phyloP scores from a whole-genome alignment of 2,113 vertebrate genomes.

The Paedocypris sp. region DNA sequence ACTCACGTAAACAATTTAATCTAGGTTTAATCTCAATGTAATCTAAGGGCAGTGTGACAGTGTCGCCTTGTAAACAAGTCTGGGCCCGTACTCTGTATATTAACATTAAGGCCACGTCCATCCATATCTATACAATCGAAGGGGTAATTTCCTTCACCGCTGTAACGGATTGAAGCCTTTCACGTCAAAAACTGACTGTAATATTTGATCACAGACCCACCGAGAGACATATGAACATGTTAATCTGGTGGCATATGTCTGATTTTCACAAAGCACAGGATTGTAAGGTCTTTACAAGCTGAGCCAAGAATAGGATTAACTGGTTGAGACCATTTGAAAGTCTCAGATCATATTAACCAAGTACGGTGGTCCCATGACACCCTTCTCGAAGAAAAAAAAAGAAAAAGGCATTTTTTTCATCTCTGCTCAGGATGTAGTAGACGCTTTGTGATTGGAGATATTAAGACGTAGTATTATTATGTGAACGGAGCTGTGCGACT shows the following conservation, averaged over 20 bases:
- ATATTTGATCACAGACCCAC: conserved; percentile 44
- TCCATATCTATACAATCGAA: neutral
- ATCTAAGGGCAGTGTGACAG: conserved; percentile 1
- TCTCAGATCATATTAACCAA: conserved; percentile 16
- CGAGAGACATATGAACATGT: conserved; percentile 43
- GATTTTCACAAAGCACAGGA: conserved; percentile 45
- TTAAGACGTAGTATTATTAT: conserved; percentile 1
- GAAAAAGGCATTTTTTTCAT: conserved; percentile 1
- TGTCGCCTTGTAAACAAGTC: neutral
- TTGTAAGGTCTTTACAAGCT: conserved; percentile 34
- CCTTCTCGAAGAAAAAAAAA: neutral
- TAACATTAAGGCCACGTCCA: conserved; percentile 5
- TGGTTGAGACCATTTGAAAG: conserved; percentile 41
- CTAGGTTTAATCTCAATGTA: conserved; percentile 12
- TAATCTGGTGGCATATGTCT: conserved; percentile 51
- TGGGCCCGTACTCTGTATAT: neutral
- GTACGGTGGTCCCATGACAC: neutral
- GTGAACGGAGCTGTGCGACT: neutral
- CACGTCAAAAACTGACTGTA: conserved; percentile 21
- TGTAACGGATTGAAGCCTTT: neutral
- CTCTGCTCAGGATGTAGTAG: neutral
- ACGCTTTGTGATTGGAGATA: neutral
- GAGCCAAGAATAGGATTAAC: conserved; percentile 54
- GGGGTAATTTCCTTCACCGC: neutral
- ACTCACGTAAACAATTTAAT: neutral